Evolutionary conservation across 1,140 invertebrate genomes (phyloP), one percentile per base, ranked within the genome.

Genomic region (Drosophila tsacasi): DNA sequence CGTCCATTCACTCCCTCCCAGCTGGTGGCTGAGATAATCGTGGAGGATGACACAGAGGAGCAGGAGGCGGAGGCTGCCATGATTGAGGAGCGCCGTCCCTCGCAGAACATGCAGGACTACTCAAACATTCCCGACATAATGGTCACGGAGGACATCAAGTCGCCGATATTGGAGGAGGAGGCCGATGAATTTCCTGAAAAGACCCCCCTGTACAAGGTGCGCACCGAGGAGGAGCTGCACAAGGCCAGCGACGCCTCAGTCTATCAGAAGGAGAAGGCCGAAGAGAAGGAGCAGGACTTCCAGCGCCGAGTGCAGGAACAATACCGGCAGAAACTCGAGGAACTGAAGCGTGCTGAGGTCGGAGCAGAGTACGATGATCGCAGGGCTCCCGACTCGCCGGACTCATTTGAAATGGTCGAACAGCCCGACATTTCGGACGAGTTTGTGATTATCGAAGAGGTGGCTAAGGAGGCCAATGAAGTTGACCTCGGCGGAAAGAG

Each of bases 361-460:
- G 87, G 87, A 3, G 91, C 83, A 12, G 90, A 92, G 30, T 54
- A 93, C 92, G 63, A 93, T 91, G 39, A 94, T 86, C 91, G 95
- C 92, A 94, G 95, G 93, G 94, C 95, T 84, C 93, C 94, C 63
- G 96, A 97, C 78, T 97, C 97, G 0, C 97, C 97, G 2, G 97
- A 98, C 92, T 98, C 97, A 32, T 98, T 98, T 94, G 97, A 98
- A 94, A 95, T 97, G 92, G 93, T 97, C 0, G 97, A 97, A 78
- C 97, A 97, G 83, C 97, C 97, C 2, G 96, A 97, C 86, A 95
- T 97, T 64, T 96, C 97, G 67, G 97, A 97, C 91, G 97, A 97
- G 83, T 97, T 97, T 92, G 96, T 97, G 1, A 96, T 97, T 0
- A 96, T 97, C 65, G 97, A 97, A 93, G 97, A 97, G 93, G 96